These are phyloP conservation scores for Xestoiulus laeticollis DNA, from an alignment of 2,888 invertebrate genomes.

Conservation along the genomic window DNA sequence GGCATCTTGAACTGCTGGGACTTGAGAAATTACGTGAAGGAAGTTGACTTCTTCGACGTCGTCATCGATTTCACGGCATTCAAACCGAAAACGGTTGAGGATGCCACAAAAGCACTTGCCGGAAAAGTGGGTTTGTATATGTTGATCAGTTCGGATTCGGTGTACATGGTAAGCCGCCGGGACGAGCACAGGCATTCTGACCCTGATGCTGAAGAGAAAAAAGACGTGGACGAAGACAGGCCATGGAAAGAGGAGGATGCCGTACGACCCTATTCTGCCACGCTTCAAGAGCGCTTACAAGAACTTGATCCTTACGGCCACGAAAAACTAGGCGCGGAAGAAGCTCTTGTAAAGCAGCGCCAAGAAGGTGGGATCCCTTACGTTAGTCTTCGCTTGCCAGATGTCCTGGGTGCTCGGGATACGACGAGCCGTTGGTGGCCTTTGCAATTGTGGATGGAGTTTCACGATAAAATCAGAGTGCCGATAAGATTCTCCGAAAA, in stretches of 20 bases:
- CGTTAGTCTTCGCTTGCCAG: slow-evolving; percentile 65
- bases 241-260: slow-evolving; percentile 63
- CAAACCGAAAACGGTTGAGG: slow-evolving; percentile 61
- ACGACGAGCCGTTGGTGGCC: slow-evolving; percentile 66
- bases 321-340: slow-evolving; percentile 65
- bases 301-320: slow-evolving; percentile 64
- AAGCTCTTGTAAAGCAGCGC: slow-evolving; percentile 61
- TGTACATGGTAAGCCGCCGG: slow-evolving; percentile 66
- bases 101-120: slow-evolving; percentile 61
- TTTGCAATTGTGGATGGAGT: slow-evolving; percentile 65
- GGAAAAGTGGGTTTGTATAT: slow-evolving; percentile 63
- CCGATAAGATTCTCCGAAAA: slow-evolving; percentile 62
- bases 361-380: slow-evolving; percentile 61
- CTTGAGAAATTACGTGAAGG: slow-evolving; percentile 58
- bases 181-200: slow-evolving; percentile 57
- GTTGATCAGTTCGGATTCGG: slow-evolving; percentile 66
- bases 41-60: slow-evolving; percentile 61
- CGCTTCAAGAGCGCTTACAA: slow-evolving; percentile 60
- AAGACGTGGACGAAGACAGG: slow-evolving; percentile 57
- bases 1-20: slow-evolving; percentile 61
- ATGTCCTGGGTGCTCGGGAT: slow-evolving; percentile 66
- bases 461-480: slow-evolving; percentile 60
- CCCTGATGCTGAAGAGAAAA: slow-evolving; percentile 52
- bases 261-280: slow-evolving; percentile 62
- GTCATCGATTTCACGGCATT: slow-evolving; percentile 67